Base-by-base conservation (phyloP, 2,113 vertebrate genomes). In the Lanius collurio region DNA sequence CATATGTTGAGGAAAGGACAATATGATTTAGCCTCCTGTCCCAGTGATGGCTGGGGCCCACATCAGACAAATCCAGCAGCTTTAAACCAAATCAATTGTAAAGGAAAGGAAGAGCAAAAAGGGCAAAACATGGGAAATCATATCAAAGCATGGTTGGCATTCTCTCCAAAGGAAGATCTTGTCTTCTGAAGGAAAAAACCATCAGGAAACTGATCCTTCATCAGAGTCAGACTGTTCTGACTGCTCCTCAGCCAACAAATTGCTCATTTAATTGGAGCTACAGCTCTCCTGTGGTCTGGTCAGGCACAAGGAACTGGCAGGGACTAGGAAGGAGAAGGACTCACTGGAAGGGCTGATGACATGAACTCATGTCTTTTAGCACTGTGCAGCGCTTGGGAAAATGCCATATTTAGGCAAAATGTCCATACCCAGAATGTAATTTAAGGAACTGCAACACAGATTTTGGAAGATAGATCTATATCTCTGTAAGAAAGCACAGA, bases 131-230 rank as follows among this genome's bases (percentile, higher is more conserved):
- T 0, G 0, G 31, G 73, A 80, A 93, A 56, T 11, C 7, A 0
- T 1, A 26, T 26, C 23, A 57, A 60, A 49, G 23, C 3, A 3
- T 33, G 0, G 0, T 0, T 63, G 64, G 41, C 13, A 13, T 27
- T 41, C 39, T 44, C 70, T 55, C 37, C 78, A 59, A 30, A 85
- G 3, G 11, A 63, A 24, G 52, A 59, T 4, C n/a, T 26, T 33
- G 15, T 26, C 55, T 89, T 82, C 28, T 22, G 28, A 84, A 62
- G 47, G 47, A 60, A 80, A 47, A 67, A 75, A 21, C 2, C 33
- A 69, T 24, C 15, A 55, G 44, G 33, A 68, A 79, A 41, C 10
- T 13, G 44, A 47, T 49, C 28, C 16, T 39, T 63, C 31, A 47
- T 35, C 55, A 60, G 33, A 44, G 18, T 42, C 55, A 47, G 23